Evolutionary conservation across 2,797 vertebrate species (phyloP).

Genomic region (Catharus ustulatus): DNA sequence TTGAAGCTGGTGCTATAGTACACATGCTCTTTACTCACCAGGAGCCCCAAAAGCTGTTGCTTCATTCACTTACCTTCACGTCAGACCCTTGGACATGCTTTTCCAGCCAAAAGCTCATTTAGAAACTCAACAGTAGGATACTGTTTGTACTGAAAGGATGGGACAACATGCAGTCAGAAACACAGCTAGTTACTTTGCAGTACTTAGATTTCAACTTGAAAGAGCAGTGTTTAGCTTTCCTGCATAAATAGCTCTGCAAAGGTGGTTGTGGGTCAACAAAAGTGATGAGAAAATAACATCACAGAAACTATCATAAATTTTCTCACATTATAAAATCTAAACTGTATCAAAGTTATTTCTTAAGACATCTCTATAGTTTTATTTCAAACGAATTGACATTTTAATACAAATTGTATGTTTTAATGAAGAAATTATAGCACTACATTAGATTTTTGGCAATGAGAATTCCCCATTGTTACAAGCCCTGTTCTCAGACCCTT

Average conservation of each 20-base stretch:
- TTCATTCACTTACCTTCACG: background rate
- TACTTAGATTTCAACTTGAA: background rate
- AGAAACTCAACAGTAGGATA: background rate
- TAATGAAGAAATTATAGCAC: background rate
- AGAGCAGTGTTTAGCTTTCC: background rate
- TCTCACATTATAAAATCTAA: background rate
- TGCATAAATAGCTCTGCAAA: background rate
- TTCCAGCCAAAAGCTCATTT: background rate
- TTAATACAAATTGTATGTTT: background rate
- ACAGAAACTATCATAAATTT: background rate
- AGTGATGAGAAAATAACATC: background rate
- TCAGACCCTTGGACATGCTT: background rate
- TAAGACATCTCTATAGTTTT: background rate
- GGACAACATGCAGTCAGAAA: background rate
- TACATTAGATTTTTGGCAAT: background rate
- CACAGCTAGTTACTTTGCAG: background rate
- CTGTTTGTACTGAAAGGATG: background rate
- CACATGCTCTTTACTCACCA: background rate
- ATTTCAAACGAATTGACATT: background rate
- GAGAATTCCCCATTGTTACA: background rate
- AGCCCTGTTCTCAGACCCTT: background rate
- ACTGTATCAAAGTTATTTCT: background rate
- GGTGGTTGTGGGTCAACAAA: background rate
- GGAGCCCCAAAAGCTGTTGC: background rate
- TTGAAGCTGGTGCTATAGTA: background rate